Conservation (phyloP, 2,797 vertebrate genomes). For the Eutrigla gurnardus region DNA sequence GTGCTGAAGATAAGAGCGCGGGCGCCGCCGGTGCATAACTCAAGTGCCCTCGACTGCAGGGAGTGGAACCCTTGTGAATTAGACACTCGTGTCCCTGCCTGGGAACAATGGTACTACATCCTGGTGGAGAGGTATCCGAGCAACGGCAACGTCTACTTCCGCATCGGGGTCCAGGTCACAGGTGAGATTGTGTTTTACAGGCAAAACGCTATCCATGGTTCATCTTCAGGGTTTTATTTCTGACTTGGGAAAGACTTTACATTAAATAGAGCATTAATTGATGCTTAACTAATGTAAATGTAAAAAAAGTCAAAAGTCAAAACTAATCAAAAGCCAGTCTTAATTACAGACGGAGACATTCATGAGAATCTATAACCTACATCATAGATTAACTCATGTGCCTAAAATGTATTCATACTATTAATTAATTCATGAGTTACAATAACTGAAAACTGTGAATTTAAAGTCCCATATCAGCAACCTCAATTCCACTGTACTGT, state of each 20-base stretch:
- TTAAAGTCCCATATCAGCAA: too few relatives aligned
- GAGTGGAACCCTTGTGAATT: constrained; percentile 88
- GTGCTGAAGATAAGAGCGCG: constrained; percentile 92
- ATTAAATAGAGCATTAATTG: too few relatives aligned
- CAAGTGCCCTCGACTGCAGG: constrained; percentile 91
- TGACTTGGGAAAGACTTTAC: background rate
- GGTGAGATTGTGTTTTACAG: constrained; percentile 82
- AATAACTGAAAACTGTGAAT: too few relatives aligned
- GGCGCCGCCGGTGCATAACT: constrained; percentile 96
- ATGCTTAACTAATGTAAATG: too few relatives aligned
- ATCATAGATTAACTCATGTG: too few relatives aligned
- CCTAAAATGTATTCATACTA: too few relatives aligned
- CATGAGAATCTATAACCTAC: too few relatives aligned
- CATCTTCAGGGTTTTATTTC: background rate
- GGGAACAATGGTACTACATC: constrained; percentile 98
- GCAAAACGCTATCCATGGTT: constrained; percentile 5
- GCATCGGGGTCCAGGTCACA: constrained; percentile 92
- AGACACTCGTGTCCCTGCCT: constrained; percentile 88
- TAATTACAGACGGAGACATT: too few relatives aligned
- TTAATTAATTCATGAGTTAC: too few relatives aligned
- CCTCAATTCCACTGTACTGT: too few relatives aligned
- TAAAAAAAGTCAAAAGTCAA: too few relatives aligned
- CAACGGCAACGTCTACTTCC: constrained; percentile 88
- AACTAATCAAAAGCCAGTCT: too few relatives aligned
- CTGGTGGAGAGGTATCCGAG: constrained; percentile 91